Base-by-base conservation (phyloP, 2,888 invertebrate species). In the Machimus atricapillus region DNA sequence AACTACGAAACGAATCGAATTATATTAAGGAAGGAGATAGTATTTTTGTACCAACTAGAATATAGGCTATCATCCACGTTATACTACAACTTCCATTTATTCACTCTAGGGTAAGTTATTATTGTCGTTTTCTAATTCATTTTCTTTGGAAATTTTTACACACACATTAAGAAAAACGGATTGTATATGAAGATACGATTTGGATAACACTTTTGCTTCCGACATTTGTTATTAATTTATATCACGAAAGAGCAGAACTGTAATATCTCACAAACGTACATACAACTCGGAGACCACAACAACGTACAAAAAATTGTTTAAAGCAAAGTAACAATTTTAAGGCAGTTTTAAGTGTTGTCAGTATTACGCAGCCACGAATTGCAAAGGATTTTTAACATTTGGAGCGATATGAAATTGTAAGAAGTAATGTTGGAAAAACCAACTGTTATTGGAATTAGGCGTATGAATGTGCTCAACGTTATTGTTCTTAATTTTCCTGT, bases 381-480 rank as follows among this genome's bases (percentile, higher is more conserved):
- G n/a, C 7, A 58, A 58, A 58, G 19, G 12, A 66, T 23, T 66
- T 66, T 66, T 66, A 23, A 66, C 8, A 66, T 66, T 27, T 27
- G 27, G 27, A 66, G 27, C 9, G 66, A 9, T 27, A 23, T 66
- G 23, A 23, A 66, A 23, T 66, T 19, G 23, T 23, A 9, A 27
- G 12, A 27, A 66, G 66, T 27, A 23, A 8, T 23, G 27, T 9
- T 9, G 66, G 27, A 12, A 46, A 52, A 58, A 40, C 27, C 2
- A 56, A 81, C 81, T 81, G 52, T 82, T 82, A 23, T 82, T 58
- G 23, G 37, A 82, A 66, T 58, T 43, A 78, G 4, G 43, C 43
- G 34, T 58, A 82, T 82, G 56, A 12, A 82, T 58, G 58, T 58
- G 82, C 82, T 82, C 82, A 82, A 58, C 37, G 82, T 58, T 82